Evolutionary conservation across 2,888 invertebrate species (phyloP), one percentile per base, ranked within the genome.

Genomic region (Drosophila stalkeri): DNA sequence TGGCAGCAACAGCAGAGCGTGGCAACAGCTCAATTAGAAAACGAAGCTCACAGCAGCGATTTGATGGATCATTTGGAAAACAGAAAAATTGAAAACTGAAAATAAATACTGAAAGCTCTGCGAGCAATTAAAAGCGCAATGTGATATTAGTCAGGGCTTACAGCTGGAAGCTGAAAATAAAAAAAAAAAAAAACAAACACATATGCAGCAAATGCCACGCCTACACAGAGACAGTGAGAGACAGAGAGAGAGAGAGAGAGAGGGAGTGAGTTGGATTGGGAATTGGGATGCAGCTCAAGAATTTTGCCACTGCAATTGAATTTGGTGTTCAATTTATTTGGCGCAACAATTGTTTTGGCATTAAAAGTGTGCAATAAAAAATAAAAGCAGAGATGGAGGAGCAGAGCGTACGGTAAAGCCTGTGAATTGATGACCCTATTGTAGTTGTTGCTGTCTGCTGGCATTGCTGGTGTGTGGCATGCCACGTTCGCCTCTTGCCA

Each of bases 311-410:
- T 57, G 63, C 68, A 79, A 79, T 80, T 75, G 78, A 79, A 79
- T 79, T 72, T 66, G 54, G 64, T 73, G 74, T 61, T 72, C 60
- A 55, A 85, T 85, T 81, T 81, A 79, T 82, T 80, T 78, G 70
- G 75, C 61, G 77, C 85, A 89, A 87, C 89, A 86, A 86, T 89
- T 86, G 89, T 81, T 86, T 89, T 82, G 89, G 85, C 85, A 86
- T 89, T 89, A 86, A 81, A 74, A 75, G 66, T 59, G 64, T 77
- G 69, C 81, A 75, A 72, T 67, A 75, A 66, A 77, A 78, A 56
- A 18, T 1, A 33, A 9, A 9, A 33, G 0, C 2, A 33, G 49
- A 33, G 11, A 6, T 61, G 60, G 35, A 11, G 44, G 18, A 47
- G 55, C 16, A 39, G 18, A 47, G 55, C 16, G 39, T 41, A 66